phyloP scores from a whole-genome alignment of 2,113 vertebrate species.

The Hipposideros armiger region DNA sequence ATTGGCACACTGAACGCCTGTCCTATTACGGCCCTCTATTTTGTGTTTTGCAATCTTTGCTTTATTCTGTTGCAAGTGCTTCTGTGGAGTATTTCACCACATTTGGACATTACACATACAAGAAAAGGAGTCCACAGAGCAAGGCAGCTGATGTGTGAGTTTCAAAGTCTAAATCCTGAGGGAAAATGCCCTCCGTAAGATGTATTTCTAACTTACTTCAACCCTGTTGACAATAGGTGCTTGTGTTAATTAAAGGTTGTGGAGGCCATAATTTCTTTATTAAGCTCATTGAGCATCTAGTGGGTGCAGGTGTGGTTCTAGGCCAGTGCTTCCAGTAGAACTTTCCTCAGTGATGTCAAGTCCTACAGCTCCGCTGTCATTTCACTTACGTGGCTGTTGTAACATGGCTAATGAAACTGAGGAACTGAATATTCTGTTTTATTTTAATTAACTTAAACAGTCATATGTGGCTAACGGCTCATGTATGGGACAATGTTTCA shows the following conservation, averaged over 20 bases:
- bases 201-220: neutral
- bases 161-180: neutral
- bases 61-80: too few species aligned
- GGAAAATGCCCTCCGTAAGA: neutral
- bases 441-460: neutral
- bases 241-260: rapidly evolving
- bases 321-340: neutral
- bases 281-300: neutral
- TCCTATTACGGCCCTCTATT: rapidly evolving
- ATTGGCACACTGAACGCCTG: rapidly evolving
- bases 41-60: neutral
- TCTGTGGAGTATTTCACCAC: neutral
- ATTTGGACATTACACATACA: rapidly evolving
- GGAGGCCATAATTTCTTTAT: neutral
- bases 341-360: neutral
- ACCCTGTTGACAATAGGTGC: neutral
- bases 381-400: neutral
- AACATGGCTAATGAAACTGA: neutral
- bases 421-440: neutral
- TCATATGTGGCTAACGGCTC: neutral
- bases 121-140: neutral
- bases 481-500: neutral
- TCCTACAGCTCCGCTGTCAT: rapidly evolving
- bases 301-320: rapidly evolving
- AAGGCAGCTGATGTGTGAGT: neutral